These are phyloP conservation scores for Diarsia rubi DNA, from an alignment of 2,888 invertebrate species.

Conservation along the genomic window DNA sequence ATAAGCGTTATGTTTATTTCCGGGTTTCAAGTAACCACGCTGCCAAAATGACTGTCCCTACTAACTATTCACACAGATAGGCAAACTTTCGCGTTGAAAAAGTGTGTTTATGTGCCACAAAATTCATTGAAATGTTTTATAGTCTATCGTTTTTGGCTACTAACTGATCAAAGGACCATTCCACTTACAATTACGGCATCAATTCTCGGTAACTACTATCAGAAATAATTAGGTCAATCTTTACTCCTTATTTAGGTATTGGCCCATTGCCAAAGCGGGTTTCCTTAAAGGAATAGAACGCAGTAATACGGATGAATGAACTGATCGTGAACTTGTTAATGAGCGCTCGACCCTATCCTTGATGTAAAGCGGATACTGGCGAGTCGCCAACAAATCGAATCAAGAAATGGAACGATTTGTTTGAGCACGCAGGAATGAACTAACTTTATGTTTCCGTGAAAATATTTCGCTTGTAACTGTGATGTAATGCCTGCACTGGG, in stretches of 20 bases:
- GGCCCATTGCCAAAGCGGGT: conserved; percentile 32
- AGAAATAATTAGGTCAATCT: conserved; percentile 27
- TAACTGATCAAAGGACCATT: not conserved
- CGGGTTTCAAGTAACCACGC: not conserved
- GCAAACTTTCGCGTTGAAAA: not conserved
- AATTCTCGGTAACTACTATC: conserved; percentile 9
- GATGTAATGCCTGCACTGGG: not conserved
- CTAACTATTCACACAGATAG: not conserved
- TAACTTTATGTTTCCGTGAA: not conserved
- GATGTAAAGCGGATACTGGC: conserved; percentile 41
- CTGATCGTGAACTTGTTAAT: conserved; percentile 58
- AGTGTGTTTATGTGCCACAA: not conserved
- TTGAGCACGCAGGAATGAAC: conserved; percentile 23
- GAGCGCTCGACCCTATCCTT: conserved; percentile 28
- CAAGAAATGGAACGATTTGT: conserved; percentile 20
- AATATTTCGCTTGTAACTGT: not conserved
- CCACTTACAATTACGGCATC: conserved; percentile 1
- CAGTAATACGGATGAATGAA: conserved; percentile 35
- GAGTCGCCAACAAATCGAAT: conserved; percentile 40
- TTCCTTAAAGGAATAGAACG: conserved; percentile 22
- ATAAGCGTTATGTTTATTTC: not conserved
- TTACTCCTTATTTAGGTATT: conserved; percentile 5
- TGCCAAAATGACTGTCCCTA: not conserved
- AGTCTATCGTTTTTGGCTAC: not conserved
- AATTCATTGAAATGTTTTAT: not conserved